Percentiles rank a stretch among this genome's conserved stretches.
These are phyloP conservation scores for Octodon degus DNA, from an alignment of 2,113 vertebrate genomes.

Conservation along the genomic window DNA sequence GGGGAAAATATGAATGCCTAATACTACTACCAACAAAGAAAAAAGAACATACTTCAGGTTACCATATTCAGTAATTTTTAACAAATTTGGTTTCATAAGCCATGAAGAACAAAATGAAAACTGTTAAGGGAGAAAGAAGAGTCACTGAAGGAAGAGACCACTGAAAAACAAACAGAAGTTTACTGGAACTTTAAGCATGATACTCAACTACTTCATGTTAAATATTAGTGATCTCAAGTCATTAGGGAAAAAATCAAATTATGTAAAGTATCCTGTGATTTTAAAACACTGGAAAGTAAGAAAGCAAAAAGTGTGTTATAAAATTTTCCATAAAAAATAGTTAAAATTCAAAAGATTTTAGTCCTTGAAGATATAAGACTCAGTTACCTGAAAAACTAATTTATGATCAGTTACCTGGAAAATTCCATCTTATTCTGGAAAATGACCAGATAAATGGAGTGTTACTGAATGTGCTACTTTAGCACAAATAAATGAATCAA, in stretches of 20 bases:
- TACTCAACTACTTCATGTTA: neutral
- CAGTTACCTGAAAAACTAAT: slow-evolving; percentile 80
- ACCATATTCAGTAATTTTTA: neutral
- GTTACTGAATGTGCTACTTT: slow-evolving; percentile 54
- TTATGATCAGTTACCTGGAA: slow-evolving; percentile 79
- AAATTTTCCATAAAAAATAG: slow-evolving; percentile 54
- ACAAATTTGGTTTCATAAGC: neutral
- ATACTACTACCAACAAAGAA: neutral
- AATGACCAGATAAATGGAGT: slow-evolving; percentile 75
- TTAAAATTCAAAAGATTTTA: slow-evolving; percentile 54
- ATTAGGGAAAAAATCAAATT: neutral
- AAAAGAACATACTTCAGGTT: neutral
- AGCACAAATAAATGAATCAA: slow-evolving; percentile 64
- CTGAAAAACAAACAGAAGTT: neutral
- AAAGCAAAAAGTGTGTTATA: slow-evolving; percentile 1
- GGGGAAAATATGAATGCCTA: neutral
- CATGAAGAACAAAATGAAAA: neutral
- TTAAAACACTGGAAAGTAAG: neutral
- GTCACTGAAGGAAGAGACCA: neutral
- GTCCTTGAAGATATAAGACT: slow-evolving; percentile 66
- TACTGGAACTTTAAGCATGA: neutral
- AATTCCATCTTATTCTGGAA: slow-evolving; percentile 74
- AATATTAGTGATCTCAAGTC: neutral
- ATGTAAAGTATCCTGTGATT: neutral
- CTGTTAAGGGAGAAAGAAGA: neutral